Percentiles rank a stretch among this genome's conserved stretches.
phyloP scores from a whole-genome alignment of 2,113 vertebrate genomes.

The Synodontis membranacea region DNA sequence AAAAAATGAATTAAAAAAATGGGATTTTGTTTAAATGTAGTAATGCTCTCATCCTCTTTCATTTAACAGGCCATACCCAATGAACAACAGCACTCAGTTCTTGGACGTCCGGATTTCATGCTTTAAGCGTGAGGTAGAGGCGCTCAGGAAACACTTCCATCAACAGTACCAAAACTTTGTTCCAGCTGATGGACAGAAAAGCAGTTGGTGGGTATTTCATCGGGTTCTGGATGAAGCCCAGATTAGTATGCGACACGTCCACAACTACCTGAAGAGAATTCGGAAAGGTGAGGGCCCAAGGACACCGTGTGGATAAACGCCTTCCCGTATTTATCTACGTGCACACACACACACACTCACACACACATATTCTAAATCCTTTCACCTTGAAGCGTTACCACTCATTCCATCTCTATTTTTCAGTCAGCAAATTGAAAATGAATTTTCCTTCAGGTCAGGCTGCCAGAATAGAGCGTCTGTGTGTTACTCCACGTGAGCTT shows the following conservation, averaged over 20 bases:
- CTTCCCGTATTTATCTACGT: background rate
- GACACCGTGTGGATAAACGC: background rate
- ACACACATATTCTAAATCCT: background rate
- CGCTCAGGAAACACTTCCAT: constrained; percentile 75
- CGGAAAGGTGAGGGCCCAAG: constrained; percentile 73
- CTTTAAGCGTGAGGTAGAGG: constrained; percentile 74
- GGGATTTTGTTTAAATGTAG: background rate
- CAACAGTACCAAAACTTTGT: constrained; percentile 86
- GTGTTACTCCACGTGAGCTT: constrained; percentile 83
- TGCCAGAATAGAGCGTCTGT: constrained; percentile 81
- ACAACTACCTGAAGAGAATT: constrained; percentile 81
- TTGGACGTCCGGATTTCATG: constrained; percentile 75
- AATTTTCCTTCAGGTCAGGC: constrained; percentile 76
- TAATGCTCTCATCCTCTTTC: background rate
- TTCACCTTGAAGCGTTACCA: background rate
- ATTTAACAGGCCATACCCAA: constrained; percentile 68
- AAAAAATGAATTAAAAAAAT: background rate
- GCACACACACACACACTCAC: background rate
- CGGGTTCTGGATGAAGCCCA: constrained; percentile 73
- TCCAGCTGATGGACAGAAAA: constrained; percentile 75
- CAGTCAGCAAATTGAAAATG: background rate
- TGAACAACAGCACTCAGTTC: constrained; percentile 81
- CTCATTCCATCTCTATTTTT: background rate
- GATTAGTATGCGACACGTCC: constrained; percentile 73
- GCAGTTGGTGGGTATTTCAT: constrained; percentile 89